A percentile compares a stretch with the other conserved stretches of the same genome.
Evolutionary conservation across 2,888 invertebrate species (phyloP).

Genomic region (Cataglyphis cursor): DNA sequence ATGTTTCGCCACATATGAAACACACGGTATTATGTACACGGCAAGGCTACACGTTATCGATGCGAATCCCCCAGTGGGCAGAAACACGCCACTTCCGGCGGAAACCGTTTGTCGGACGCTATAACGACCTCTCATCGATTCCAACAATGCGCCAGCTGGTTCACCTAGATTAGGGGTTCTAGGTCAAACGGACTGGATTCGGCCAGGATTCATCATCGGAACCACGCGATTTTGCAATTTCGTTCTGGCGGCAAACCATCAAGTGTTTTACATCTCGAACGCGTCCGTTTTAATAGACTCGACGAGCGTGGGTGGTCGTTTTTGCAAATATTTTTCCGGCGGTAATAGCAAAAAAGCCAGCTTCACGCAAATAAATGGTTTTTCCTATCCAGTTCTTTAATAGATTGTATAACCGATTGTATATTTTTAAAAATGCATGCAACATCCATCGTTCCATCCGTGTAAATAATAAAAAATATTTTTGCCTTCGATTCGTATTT

Average conservation of each 20-base stretch:
- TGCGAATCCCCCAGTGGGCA: neutral
- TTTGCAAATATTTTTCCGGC: neutral
- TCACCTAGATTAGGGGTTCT: conserved; percentile 62
- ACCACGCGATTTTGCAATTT: conserved; percentile 46
- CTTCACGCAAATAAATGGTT: neutral
- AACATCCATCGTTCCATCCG: neutral
- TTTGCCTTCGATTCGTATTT: neutral
- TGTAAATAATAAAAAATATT: neutral
- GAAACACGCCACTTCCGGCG: conserved; percentile 23
- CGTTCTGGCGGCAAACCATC: neutral
- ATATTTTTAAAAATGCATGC: neutral
- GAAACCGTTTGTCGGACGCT: conserved; percentile 57
- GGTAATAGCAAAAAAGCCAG: neutral
- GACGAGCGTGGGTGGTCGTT: neutral
- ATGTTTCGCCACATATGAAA: conserved; percentile 12
- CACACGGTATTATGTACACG: neutral
- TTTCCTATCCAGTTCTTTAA: neutral
- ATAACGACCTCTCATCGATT: conserved; percentile 60
- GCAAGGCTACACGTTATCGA: conserved; percentile 22
- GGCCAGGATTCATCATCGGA: conserved; percentile 23
- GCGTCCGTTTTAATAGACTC: conserved; percentile 3
- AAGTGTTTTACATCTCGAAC: conserved; percentile 1
- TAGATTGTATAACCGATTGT: neutral
- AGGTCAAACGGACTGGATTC: conserved; percentile 58
- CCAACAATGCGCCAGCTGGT: conserved; percentile 49